Evolutionary conservation across 2,888 invertebrate genomes (phyloP).

Genomic region (Zygogramma bicolorata): DNA sequence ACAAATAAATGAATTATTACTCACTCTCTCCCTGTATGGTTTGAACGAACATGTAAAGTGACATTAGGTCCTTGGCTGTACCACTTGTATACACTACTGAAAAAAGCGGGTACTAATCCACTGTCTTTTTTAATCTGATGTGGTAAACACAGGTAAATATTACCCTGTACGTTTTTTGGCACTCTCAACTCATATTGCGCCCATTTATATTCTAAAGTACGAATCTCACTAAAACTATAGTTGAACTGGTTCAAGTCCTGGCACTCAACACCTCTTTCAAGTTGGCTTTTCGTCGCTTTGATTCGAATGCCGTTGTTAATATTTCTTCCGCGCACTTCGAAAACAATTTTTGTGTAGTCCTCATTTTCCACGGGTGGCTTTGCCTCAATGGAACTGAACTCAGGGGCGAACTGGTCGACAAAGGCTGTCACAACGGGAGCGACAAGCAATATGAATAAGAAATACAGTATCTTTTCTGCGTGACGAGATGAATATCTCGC

Average conservation of each 20-base stretch:
- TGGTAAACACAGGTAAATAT: conserved; percentile 63
- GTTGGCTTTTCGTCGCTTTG: conserved; percentile 56
- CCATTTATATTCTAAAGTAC: conserved; percentile 45
- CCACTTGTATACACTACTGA: conserved; percentile 64
- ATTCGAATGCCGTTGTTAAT: conserved; percentile 57
- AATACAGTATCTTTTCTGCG: conserved; percentile 48
- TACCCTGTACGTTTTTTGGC: conserved; percentile 56
- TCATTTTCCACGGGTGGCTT: conserved; percentile 49
- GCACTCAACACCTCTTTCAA: conserved; percentile 56
- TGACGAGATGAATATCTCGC: conserved; percentile 61
- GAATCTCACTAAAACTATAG: conserved; percentile 57
- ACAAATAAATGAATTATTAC: conserved; percentile 9
- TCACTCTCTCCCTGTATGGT: conserved; percentile 21
- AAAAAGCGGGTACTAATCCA: conserved; percentile 66
- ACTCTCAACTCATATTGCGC: conserved; percentile 58
- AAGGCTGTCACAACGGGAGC: conserved; percentile 26
- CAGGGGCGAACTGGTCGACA: conserved; percentile 49
- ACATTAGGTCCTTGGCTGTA: conserved; percentile 69
- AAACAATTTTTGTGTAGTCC: conserved; percentile 56
- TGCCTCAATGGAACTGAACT: conserved; percentile 50
- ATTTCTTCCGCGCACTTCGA: conserved; percentile 62
- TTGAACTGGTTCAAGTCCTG: conserved; percentile 51
- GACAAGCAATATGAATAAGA: conserved; percentile 43
- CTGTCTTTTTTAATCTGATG: conserved; percentile 56
- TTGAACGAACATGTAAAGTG: conserved; percentile 60